Base-by-base conservation (phyloP, 2,797 vertebrate genomes). In the Phrynocephalus guinanensis region DNA sequence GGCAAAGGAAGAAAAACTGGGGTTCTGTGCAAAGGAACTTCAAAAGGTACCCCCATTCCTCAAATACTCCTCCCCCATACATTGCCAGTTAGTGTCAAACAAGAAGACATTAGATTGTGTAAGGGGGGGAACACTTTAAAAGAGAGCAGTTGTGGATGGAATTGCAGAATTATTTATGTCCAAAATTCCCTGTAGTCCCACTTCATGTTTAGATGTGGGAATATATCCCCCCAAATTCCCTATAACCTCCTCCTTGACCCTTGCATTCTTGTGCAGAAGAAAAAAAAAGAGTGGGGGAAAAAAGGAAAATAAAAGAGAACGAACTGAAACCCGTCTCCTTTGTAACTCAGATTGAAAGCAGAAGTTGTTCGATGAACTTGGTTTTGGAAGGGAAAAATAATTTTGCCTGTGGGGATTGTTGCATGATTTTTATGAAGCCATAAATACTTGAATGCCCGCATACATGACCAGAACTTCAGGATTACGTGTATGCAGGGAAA, bases 351-450 rank as follows among this genome's bases (percentile, higher is more conserved):
- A 83, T 70, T 77, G 80, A 77, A 87, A 87, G 80, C 86, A 87
- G 79, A 83, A 87, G 72, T 83, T 87, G 80, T 83, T 83, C 86
- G 63, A 75, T 83, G 80, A 66, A 56, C 63, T 87, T 67, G 72
- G 22, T 56, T 87, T 77, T 60, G 79, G 38, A 44, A 68, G 66
- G 52, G 73, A 66, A 56, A 83, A 83, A 70, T 87, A 77, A 87
- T 83, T 52, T 67, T 6, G 72, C 86, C 73, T 68, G 22, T 68
- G 86, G 80, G 86, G 80, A 87, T 83, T 87, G 44, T 78, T 83
- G 80, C 67, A 77, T 70, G 86, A 87, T 87, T 87, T 44, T 87
- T 87, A 87, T 87, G 73, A 83, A 83, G 86, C 80, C 86, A 77
- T 82, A 83, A 87, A 87, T 87, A 87, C 30, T 83, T 83, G 86